Base-by-base conservation (phyloP, 2,113 vertebrate species). In the Athene cunicularia region DNA sequence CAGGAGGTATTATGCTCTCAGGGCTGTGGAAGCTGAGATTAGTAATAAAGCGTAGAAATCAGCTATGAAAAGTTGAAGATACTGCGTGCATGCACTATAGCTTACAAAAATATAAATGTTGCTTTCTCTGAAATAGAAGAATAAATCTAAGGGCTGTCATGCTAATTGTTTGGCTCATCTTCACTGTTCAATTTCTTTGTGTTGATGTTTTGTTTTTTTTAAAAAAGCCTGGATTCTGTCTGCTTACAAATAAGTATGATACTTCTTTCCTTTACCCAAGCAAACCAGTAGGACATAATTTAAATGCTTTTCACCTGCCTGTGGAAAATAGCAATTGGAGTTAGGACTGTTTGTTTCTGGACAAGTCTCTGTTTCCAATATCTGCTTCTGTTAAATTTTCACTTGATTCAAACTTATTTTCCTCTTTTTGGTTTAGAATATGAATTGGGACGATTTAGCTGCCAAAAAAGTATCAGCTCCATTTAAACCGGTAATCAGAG, bases 371-470 rank as follows among this genome's bases (percentile, higher is more conserved):
- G 22, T 77, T 75, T 79, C 32, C 19, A 77, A 0, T 92, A 43
- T 43, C 12, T 27, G 11, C 23, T 93, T 90, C 27, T 59, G 63
- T 80, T 85, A 76, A 79, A 79, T 64, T 64, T 86, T 67, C 5
- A 17, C 88, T 71, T 88, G 10, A 47, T 81, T 93, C 52, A 45
- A 72, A 67, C 4, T 73, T 97, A 16, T n/a, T 96, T 93, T 96
- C 58, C 52, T 92, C 32, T 26, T 75, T 98, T 91, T 93, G 47
- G 13, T 97, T 95, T 96, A 99, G 99, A 99, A 99, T 98, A 98
- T 99, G 72, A 99, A 99, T 92, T 99, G 99, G 99, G 99, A 99
- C 90, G 99, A 99, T 96, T 97, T 99, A 97, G 99, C 99, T 49
- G 99, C 99, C 52, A 99, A 99, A 97, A 99, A 98, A 97, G 98